A percentile compares a stretch with the other conserved stretches of the same genome.
Conservation (phyloP, 1,140 invertebrate genomes). For the Zophobas morio region DNA sequence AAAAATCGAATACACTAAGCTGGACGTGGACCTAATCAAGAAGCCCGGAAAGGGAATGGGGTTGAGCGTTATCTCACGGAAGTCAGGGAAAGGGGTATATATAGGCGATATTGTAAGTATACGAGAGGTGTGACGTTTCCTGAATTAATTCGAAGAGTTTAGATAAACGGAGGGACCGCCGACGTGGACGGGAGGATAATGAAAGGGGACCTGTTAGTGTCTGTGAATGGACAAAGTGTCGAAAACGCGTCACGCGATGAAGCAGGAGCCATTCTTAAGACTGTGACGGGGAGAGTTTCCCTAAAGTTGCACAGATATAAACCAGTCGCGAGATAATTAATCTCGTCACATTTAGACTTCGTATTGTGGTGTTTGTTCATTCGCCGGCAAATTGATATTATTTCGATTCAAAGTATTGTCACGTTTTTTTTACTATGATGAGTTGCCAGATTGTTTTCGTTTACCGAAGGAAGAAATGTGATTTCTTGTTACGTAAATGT, state of each 20-base stretch:
- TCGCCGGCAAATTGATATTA: conserved; percentile 30
- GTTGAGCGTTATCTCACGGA: conserved; percentile 90
- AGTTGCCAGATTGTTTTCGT: conserved; percentile 14
- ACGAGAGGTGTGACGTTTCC: neutral
- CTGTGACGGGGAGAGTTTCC: conserved; percentile 81
- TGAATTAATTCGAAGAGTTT: conserved; percentile 30
- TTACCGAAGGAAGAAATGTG: neutral
- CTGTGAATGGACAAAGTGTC: conserved; percentile 92
- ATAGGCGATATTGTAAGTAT: conserved; percentile 92
- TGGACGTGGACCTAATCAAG: conserved; percentile 92
- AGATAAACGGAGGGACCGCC: conserved; percentile 92
- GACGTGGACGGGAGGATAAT: conserved; percentile 93
- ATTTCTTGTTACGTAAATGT: conserved; percentile 5
- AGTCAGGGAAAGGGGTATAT: conserved; percentile 91
- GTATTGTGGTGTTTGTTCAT: conserved; percentile 6
- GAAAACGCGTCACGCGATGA: conserved; percentile 87
- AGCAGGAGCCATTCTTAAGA: conserved; percentile 90
- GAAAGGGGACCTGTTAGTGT: conserved; percentile 92
- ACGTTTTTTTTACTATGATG: neutral
- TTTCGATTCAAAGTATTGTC: conserved; percentile 1
- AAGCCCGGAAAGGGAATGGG: conserved; percentile 95
- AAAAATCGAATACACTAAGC: conserved; percentile 83
- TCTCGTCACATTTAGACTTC: neutral
- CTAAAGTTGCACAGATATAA: conserved; percentile 89
- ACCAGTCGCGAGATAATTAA: conserved; percentile 67